Evolutionary conservation across 1,140 invertebrate species (phyloP), one percentile per base, ranked within the genome.

Genomic region (Aphaenogaster ashmeadi): DNA sequence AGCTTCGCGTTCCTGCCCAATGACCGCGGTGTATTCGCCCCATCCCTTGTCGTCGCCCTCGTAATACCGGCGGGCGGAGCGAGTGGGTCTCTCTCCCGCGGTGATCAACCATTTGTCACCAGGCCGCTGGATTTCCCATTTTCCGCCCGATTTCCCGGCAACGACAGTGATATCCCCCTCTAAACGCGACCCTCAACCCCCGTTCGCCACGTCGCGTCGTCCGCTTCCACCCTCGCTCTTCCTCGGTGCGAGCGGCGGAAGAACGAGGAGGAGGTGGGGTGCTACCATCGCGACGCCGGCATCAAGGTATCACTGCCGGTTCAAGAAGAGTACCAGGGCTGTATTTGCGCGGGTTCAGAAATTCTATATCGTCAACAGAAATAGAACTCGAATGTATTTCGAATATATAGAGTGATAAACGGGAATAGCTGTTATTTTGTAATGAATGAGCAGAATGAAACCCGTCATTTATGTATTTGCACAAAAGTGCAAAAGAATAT

Each of bases 61-160:
- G 84, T 84, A 87, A 87, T 87, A 52, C 64, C n/a, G 87, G 92
- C 92, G 90, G 89, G 88, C 87, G 90, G 80, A 79, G 84, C 75
- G 92, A 92, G 87, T 80, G 33, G 67, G 50, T 79, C 87, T 86
- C 86, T 79, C 90, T 79, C 52, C 36, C 84, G 75, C 44, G 79
- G 56, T 74, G 91, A 91, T 89, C 90, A 90, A 93, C 94, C 94
- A 95, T 95, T 95, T 95, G 94, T 95, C 94, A 95, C 93, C 92
- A 88, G 90, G 92, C 91, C 89, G 91, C 93, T 94, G 94, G 92
- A 93, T 95, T 95, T 95, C 93, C 94, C 94, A 95, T 95, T 95
- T 95, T 95, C 95, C 94, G 88, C 77, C 93, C 95, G 95, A 95
- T 95, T 95, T 95, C 92, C 92, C 88, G 88, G 87, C 92, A 88